These are phyloP conservation scores for Biston betularia DNA, from an alignment of 2,888 invertebrate genomes.

Conservation along the genomic window DNA sequence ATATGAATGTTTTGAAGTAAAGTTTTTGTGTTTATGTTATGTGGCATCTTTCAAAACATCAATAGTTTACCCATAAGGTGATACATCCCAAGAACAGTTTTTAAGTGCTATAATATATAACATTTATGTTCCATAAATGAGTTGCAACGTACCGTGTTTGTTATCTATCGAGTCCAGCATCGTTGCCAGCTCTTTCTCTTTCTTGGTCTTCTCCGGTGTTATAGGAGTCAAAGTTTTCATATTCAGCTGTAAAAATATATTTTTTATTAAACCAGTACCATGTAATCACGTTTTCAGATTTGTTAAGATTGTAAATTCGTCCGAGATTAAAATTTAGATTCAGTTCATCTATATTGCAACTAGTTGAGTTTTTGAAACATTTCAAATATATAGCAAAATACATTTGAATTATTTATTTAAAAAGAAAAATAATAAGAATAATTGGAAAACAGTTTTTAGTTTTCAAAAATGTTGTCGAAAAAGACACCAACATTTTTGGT, in stretches of 20 bases:
- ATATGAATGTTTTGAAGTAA: slow-evolving; percentile 82
- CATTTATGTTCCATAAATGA: slow-evolving; percentile 20
- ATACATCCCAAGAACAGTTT: slow-evolving; percentile 33
- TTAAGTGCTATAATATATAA: slow-evolving; percentile 39
- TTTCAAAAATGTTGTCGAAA: too few relatives aligned
- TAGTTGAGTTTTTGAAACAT: too few relatives aligned
- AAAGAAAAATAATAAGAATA: too few relatives aligned
- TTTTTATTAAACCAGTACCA: slow-evolving; percentile 1
- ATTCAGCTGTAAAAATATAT: slow-evolving; percentile 77
- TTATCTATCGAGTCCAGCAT: slow-evolving; percentile 93
- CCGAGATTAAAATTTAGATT: too few relatives aligned
- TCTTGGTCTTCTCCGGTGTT: slow-evolving; percentile 87
- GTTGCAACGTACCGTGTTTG: slow-evolving; percentile 91
- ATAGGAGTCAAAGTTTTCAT: slow-evolving; percentile 87
- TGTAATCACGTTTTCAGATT: neutral
- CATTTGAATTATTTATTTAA: too few relatives aligned
- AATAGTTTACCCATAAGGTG: slow-evolving; percentile 83
- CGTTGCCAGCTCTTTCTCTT: slow-evolving; percentile 90
- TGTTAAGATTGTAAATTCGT: too few relatives aligned
- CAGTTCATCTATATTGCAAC: too few relatives aligned
- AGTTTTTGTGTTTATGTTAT: slow-evolving; percentile 41
- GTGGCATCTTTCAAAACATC: slow-evolving; percentile 79
- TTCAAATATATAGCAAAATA: too few relatives aligned
- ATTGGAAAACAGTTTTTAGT: too few relatives aligned
- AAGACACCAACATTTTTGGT: too few relatives aligned